Evolutionary conservation across 2,888 invertebrate genomes (phyloP).

Genomic region (Chironomus riparius): DNA sequence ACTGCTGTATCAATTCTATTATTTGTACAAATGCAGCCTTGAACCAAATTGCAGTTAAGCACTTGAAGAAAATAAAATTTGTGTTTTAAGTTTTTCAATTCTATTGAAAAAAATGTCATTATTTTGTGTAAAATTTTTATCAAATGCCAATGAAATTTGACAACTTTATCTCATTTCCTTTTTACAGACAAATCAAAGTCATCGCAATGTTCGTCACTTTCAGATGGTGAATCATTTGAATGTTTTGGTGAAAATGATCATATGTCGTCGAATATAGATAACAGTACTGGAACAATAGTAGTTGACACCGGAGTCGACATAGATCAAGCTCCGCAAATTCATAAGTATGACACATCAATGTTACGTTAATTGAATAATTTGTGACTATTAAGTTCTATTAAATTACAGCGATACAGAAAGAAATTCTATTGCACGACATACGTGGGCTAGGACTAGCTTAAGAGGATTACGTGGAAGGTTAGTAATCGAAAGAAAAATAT

Average conservation of each 20-base stretch:
- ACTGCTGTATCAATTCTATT: no score
- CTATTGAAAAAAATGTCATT: neutral
- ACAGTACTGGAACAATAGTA: conserved; percentile 28
- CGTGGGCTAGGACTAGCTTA: conserved; percentile 77
- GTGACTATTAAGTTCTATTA: neutral
- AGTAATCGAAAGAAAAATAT: neutral
- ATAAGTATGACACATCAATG: conserved; percentile 2
- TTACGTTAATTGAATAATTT: neutral
- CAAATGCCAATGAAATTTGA: neutral
- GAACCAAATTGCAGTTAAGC: no score
- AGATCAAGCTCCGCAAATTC: conserved; percentile 40
- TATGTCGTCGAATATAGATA: conserved; percentile 21
- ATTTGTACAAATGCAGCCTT: no score
- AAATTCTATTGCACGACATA: conserved; percentile 60
- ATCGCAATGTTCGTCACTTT: conserved; percentile 48
- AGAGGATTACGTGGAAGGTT: conserved; percentile 72
- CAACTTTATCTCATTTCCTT: neutral
- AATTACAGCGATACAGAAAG: conserved; percentile 48
- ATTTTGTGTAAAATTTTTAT: neutral
- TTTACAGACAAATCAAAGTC: conserved; percentile 40
- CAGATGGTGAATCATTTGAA: conserved; percentile 73
- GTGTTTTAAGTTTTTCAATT: no score
- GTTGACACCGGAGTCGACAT: conserved; percentile 37
- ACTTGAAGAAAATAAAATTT: no score
- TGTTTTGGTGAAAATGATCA: conserved; percentile 63